Evolutionary conservation across 2,797 vertebrate genomes (phyloP).

Genomic region (Aeoliscus strigatus): DNA sequence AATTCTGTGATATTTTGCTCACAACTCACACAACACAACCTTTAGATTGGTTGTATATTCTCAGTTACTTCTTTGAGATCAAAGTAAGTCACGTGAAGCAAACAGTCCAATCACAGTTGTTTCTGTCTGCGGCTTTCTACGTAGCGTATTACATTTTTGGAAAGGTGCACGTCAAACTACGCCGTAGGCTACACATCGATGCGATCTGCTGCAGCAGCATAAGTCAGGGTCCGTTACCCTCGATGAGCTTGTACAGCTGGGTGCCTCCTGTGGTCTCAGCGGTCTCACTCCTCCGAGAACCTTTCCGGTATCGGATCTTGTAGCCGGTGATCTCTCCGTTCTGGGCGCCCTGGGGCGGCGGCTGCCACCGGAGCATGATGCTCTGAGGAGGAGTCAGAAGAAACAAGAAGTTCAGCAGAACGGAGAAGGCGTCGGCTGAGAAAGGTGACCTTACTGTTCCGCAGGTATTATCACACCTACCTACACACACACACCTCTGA

Average conservation of each 20-base stretch:
- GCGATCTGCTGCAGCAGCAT: too few relatives aligned
- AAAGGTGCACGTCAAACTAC: too few relatives aligned
- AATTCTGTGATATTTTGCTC: too few relatives aligned
- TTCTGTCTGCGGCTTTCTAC: too few relatives aligned
- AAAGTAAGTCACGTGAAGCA: too few relatives aligned
- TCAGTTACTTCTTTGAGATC: too few relatives aligned
- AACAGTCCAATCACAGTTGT: too few relatives aligned
- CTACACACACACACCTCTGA: conserved; percentile 16
- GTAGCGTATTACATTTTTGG: too few relatives aligned
- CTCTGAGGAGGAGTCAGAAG: conserved; percentile 67
- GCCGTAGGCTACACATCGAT: too few relatives aligned
- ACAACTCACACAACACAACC: too few relatives aligned
- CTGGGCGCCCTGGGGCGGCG: conserved; percentile 81
- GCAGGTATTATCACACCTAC: conserved; percentile 18
- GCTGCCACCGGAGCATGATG: conserved; percentile 93
- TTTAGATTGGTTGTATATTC: too few relatives aligned
- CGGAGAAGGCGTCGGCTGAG: conserved; percentile 9
- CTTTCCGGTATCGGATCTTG: conserved; percentile 93
- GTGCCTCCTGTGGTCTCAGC: conserved; percentile 83
- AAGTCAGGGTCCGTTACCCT: conserved; percentile 71
- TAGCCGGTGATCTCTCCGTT: conserved; percentile 91
- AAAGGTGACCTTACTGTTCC: conserved; percentile 28
- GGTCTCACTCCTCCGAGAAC: conserved; percentile 87
- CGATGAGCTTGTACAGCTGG: conserved; percentile 87
- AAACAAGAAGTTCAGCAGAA: conserved; percentile 14